Evolutionary conservation across 2,113 vertebrate genomes (phyloP), one percentile per base, ranked within the genome.

Genomic region (Lophius piscatorius): DNA sequence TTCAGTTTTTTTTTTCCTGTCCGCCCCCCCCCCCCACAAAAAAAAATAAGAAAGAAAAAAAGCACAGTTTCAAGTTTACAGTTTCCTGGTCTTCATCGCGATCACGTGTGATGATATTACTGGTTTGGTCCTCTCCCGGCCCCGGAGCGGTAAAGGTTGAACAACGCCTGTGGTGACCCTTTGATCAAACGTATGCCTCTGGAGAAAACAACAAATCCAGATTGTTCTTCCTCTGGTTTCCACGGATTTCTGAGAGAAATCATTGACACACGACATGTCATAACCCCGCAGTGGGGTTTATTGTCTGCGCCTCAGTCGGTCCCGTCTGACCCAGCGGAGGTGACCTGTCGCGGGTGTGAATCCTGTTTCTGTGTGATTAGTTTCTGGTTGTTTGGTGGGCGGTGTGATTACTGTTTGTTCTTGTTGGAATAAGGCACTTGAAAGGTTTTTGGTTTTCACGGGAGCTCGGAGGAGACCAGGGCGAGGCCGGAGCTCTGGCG

Each of bases 381-480:
- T 60, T 71, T 59, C 56, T 73, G 46, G 67, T 82, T 38, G 73
- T 44, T 61, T 73, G 13, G n/a, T 75, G 49, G 64, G 36, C 50
- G 31, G 13, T 17, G 52, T 44, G 65, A 41, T 49, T 24, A 66
- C 36, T 46, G 24, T 34, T 69, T 66, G 14, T 47, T 64, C 61
- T 69, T 74, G 90, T 90, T 73, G 66, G 91, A 87, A 90, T 98
- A 99, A 99, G 97, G 97, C 97, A 99, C 97, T 96, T 94, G 64
- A 65, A 92, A 93, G 89, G 85, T 92, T 94, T 98, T 98, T 98
- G 95, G 95, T 96, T 94, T 96, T 98, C 94, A 99, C 88, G 96
- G 97, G 89, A 98, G 93, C 91, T 99, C 97, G 44, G 96, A 95
- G 91, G 96, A 96, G 89, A 99, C 95, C 87, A 98, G 92, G 90